Conservation (phyloP, 2,113 vertebrate species). For the zebrafish (Danio rerio) region DNA sequence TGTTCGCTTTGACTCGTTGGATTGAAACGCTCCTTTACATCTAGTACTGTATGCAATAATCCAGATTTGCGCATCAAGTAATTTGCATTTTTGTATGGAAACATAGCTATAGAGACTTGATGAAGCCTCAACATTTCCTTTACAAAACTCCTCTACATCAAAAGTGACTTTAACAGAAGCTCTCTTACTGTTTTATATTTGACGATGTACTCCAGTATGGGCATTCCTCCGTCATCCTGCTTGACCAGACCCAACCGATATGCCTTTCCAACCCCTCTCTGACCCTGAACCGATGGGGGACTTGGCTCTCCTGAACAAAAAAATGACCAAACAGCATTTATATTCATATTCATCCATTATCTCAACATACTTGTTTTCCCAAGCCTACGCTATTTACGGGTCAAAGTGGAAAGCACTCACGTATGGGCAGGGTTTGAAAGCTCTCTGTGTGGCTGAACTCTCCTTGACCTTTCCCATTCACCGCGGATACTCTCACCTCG, state of each 20-base stretch:
- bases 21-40: too few relatives aligned
- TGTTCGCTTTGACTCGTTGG: too few relatives aligned
- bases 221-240: slow-evolving; percentile 96
- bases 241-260: slow-evolving; percentile 94
- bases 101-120: too few relatives aligned
- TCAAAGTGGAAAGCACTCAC: slow-evolving; percentile 78
- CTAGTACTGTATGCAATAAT: too few relatives aligned
- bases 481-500: slow-evolving; percentile 92
- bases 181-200: slow-evolving; percentile 95
- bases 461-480: slow-evolving; percentile 97
- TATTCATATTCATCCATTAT: background rate
- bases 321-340: background rate
- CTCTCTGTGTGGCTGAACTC: slow-evolving; percentile 93
- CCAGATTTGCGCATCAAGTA: too few relatives aligned
- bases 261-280: slow-evolving; percentile 91
- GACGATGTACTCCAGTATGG: slow-evolving; percentile 95
- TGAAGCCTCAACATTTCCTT: too few relatives aligned
- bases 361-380: background rate
- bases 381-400: background rate
- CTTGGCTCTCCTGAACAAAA: slow-evolving; percentile 89
- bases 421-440: slow-evolving; percentile 95
- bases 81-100: too few relatives aligned
- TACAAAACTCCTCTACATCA: too few relatives aligned
- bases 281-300: slow-evolving; percentile 93
- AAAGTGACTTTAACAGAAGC: too few relatives aligned